Percentiles rank a stretch among this genome's conserved stretches.
phyloP scores from a whole-genome alignment of 1,140 invertebrate species.

The Archegozetes longisetosus region DNA sequence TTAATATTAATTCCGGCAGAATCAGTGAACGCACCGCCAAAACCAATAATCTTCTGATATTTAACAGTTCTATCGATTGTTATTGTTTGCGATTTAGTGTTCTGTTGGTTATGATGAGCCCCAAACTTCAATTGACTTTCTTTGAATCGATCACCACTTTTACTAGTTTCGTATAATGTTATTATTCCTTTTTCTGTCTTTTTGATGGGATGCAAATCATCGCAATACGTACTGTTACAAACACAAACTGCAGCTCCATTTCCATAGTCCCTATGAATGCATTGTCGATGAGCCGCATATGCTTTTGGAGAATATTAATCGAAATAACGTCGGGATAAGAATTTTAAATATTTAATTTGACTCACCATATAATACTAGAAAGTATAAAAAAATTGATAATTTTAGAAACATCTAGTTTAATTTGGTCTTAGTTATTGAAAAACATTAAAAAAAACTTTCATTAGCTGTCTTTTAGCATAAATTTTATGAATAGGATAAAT shows the following conservation, averaged over 20 bases:
- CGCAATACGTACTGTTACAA: conserved; percentile 9
- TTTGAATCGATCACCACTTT: background rate
- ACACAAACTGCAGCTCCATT: conserved; percentile 3
- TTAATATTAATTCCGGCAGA: conserved; percentile 53
- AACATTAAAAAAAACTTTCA: no score
- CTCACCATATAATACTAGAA: no score
- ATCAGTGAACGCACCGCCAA: conserved; percentile 74
- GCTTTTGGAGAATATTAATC: no score
- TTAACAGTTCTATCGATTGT: conserved; percentile 19
- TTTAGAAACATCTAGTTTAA: no score
- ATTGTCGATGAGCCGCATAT: no score
- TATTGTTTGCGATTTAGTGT: background rate
- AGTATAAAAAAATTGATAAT: no score
- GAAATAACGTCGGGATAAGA: no score
- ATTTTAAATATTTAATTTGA: no score
- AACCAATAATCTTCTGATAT: conserved; percentile 42
- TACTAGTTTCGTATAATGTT: background rate
- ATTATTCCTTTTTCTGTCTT: background rate
- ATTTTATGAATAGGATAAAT: no score
- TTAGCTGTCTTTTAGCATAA: no score
- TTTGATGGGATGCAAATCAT: background rate
- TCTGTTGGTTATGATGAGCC: background rate
- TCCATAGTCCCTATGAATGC: background rate
- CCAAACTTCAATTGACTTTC: background rate
- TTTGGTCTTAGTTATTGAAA: no score